These are phyloP conservation scores for Hypselothyrea guttata DNA, from an alignment of 2,888 invertebrate species.

Conservation along the genomic window DNA sequence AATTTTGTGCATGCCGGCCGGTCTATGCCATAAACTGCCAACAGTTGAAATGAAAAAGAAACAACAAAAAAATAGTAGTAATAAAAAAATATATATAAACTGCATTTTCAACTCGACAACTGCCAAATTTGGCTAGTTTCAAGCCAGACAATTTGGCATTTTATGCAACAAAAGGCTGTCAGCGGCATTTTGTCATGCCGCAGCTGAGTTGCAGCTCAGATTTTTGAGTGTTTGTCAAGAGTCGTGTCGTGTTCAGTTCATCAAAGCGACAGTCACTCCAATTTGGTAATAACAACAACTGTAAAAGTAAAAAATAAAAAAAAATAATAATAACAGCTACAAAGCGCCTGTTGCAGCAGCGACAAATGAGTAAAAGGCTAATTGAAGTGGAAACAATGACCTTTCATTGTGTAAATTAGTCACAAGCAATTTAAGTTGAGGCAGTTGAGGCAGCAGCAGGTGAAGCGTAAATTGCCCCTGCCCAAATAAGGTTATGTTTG, in stretches of 20 bases:
- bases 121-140: conserved; percentile 72
- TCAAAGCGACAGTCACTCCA: conserved; percentile 52
- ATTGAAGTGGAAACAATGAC: conserved; percentile 77
- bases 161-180: conserved; percentile 55
- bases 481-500: conserved; percentile 53
- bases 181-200: conserved; percentile 52
- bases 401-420: conserved; percentile 72
- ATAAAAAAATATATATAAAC: conserved; percentile 27
- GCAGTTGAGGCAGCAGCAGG: conserved; percentile 27
- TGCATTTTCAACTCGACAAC: not conserved
- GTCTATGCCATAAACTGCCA: conserved; percentile 55
- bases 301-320: conserved; percentile 16
- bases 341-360: conserved; percentile 17
- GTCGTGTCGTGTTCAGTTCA: conserved; percentile 55
- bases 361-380: conserved; percentile 53
- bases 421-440: conserved; percentile 58
- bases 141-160: conserved; percentile 75
- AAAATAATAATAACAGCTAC: conserved; percentile 5
- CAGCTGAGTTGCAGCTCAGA: not conserved
- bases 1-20: conserved; percentile 64
- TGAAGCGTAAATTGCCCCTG: conserved; percentile 42
- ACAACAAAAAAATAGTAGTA: conserved; percentile 20
- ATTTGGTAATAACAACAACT: conserved; percentile 58
- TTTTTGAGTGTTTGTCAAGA: conserved; percentile 30
- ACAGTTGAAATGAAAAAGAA: too few relatives aligned